Evolutionary conservation across 2,888 invertebrate genomes (phyloP), one percentile per base, ranked within the genome.

Genomic region (Macrophya annulata): DNA sequence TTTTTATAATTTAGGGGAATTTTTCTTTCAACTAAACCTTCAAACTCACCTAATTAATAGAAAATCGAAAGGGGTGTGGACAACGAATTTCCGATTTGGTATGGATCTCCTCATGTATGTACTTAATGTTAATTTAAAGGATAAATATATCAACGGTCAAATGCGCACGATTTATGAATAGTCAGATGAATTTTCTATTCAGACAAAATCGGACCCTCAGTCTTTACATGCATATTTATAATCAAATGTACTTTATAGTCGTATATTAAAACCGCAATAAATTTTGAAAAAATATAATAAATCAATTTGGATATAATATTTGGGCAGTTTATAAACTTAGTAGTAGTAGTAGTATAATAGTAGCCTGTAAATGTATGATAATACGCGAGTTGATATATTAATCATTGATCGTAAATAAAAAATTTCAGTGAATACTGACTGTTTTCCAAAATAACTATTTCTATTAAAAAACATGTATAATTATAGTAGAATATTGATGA

Each of bases 61-160:
- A 31, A 31, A 31, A 31, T 31, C 31, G 31, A 31, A 31, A 31
- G 31, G 31, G 31, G 31, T 31, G 31, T 31, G 31, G 31, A 31
- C 3, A 31, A 31, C 31, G 31, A 31, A 31, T 31, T 31, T 31
- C 3, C 31, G 31, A 31, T 2, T 31, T 31, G 1, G 31, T 31
- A 31, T 31, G 1, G 1, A 31, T 31, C 31, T 31, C 31, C 3
- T 3, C 31, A 3, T 51, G 6, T 51, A 3, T 51, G 6, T 51
- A 51, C 51, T 10, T 65, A 17, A 65, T 65, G 12, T 25, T 65
- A 65, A 3, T 21, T 71, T 17, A n/a, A 21, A 17, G 40, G 71
- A 71, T 71, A 37, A 31, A 71, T 71, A 48, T 62, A 31, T 71
- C 17, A 40, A 71, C 71, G 71, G 40, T 71, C 37, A 40, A 71